Conservation (phyloP, 2,113 vertebrate species). For the Cygnus atratus region DNA sequence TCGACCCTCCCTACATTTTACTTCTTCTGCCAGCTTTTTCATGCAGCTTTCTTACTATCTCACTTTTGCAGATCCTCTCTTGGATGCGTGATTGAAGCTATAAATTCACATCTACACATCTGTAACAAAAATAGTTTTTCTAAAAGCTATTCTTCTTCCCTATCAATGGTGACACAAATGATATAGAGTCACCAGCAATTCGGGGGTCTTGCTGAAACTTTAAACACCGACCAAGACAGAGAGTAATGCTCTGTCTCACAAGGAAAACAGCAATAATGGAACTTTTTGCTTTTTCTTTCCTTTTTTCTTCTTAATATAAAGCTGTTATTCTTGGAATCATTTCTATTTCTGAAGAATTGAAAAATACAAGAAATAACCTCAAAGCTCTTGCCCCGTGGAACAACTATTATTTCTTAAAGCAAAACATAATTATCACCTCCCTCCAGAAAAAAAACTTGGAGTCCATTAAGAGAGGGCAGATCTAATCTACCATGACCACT, state of each 20-base stretch:
- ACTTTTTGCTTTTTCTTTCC: background rate
- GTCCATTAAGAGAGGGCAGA: background rate
- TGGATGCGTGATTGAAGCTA: conserved; percentile 49
- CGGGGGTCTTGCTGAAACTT: background rate
- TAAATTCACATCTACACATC: conserved; percentile 55
- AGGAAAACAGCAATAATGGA: background rate
- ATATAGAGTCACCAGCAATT: background rate
- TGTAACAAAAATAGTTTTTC: conserved; percentile 34
- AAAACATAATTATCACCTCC: background rate
- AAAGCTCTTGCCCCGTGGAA: background rate
- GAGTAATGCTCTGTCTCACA: background rate
- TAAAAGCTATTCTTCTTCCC: conserved; percentile 31
- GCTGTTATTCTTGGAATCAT: background rate
- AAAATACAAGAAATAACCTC: background rate
- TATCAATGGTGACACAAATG: background rate
- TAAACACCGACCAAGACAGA: background rate
- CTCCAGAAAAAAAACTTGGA: background rate
- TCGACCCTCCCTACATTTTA: fast-evolving
- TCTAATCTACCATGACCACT: background rate
- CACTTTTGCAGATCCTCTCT: conserved; percentile 57
- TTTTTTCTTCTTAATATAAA: background rate
- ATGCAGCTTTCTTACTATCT: conserved; percentile 64
- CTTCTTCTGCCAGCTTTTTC: conserved; percentile 39
- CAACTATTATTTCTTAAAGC: background rate
- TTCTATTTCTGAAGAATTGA: background rate